Evolutionary conservation across 2,797 vertebrate genomes (phyloP), one percentile per base, ranked within the genome.

Genomic region (Coilia nasus): DNA sequence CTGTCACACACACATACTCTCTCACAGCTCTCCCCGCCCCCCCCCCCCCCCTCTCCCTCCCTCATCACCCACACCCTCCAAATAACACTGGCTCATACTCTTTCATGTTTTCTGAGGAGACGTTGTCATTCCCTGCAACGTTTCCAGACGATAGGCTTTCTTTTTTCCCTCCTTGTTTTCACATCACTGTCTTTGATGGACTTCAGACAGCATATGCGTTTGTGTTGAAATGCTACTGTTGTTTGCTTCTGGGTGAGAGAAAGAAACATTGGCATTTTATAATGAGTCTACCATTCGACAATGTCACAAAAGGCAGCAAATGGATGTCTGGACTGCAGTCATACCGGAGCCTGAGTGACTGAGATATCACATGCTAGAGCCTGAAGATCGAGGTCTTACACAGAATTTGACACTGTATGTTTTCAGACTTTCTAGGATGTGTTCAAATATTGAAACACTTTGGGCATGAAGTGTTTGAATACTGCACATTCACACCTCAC

Each of bases 211-310:
- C 4, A 6, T 19, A 28, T 19, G 17, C 17, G 31, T 78, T 31
- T 50, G 64, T 90, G 71, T 87, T 82, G 83, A 88, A 85, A 80
- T 87, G 46, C 28, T 59, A 35, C 78, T 84, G 31, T 85, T 86
- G 78, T 87, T 90, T 80, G 89, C 88, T 92, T 87, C 41, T 44
- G 71, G 71, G 67, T 10, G 87, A 84, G 88, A 87, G 31, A 83
- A 90, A 91, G 91, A 84, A 84, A 19, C 87, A 92, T 91, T 91
- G 87, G 85, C 91, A 91, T 83, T 90, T 91, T 89, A 89, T 91
- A 91, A 93, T 89, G 91, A 93, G 91, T 78, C 64, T 64, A 41
- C 89, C 86, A 89, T 87, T 87, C 83, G 88, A 88, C 78, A 89
- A 84, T 88, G 84, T 82, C 83, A 89, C 67, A 85, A 44, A 89